phyloP scores from a whole-genome alignment of 2,113 vertebrate genomes.

The Drymodes brunneopygia region DNA sequence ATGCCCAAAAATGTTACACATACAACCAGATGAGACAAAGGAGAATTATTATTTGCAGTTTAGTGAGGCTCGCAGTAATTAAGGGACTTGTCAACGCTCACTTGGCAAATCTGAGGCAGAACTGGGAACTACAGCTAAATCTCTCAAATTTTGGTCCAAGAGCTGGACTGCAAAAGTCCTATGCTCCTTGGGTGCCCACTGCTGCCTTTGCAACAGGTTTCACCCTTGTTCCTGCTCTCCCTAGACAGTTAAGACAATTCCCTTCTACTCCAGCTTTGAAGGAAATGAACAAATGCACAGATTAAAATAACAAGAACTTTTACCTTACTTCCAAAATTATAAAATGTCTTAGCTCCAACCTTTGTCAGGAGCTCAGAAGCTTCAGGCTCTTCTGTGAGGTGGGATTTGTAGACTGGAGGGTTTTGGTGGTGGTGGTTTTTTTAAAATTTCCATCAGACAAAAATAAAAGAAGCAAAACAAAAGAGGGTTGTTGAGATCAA shows the following conservation, averaged over 20 bases:
- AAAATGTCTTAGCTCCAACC: neutral
- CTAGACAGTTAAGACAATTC: neutral
- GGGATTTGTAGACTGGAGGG: neutral
- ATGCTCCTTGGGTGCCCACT: neutral
- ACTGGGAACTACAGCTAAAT: neutral
- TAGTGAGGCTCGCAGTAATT: neutral
- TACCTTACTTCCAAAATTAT: constrained; percentile 7
- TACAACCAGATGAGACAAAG: neutral
- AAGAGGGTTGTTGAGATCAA: constrained; percentile 45
- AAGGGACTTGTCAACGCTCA: constrained; percentile 17
- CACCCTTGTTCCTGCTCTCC: neutral
- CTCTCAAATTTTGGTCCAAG: neutral
- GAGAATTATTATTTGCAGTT: neutral
- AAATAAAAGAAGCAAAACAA: constrained; percentile 43
- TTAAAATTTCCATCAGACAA: constrained; percentile 5
- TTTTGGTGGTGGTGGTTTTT: neutral
- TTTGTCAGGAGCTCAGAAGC: neutral
- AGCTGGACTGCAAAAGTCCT: neutral
- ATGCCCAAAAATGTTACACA: neutral
- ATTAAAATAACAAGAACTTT: constrained; percentile 6
- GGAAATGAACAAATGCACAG: neutral
- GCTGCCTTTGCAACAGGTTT: neutral
- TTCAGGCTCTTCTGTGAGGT: neutral
- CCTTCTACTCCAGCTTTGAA: neutral
- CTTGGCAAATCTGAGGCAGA: neutral